These are phyloP conservation scores for Ericerus pela DNA, from an alignment of 1,140 invertebrate genomes.

Conservation along the genomic window DNA sequence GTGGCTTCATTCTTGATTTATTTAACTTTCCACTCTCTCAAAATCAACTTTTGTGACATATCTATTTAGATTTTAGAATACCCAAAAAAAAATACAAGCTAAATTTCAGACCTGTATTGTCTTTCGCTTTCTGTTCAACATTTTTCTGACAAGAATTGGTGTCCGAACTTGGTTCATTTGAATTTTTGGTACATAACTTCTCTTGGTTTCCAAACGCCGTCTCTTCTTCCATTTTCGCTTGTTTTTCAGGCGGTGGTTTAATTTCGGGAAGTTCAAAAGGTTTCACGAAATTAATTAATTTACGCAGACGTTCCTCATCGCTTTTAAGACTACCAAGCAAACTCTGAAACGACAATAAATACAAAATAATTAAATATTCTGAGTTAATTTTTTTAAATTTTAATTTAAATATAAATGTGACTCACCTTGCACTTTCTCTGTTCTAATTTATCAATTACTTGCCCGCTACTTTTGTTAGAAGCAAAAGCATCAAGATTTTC, in stretches of 20 bases:
- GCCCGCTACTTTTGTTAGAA: constrained; percentile 39
- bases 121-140: no score
- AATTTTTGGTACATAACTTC: neutral
- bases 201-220: neutral
- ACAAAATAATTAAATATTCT: neutral
- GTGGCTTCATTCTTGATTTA: no score
- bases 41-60: no score
- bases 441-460: constrained; percentile 33
- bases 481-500: constrained; percentile 58
- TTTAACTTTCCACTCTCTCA: no score
- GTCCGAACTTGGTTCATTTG: neutral
- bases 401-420: constrained; percentile 5
- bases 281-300: constrained; percentile 60
- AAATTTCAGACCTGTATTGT: no score
- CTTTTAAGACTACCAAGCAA: constrained; percentile 36
- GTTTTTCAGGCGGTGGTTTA: constrained; percentile 20
- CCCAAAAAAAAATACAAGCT: no score
- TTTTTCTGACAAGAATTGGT: no score
- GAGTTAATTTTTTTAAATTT: neutral
- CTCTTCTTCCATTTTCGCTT: neutral
- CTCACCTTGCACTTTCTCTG: constrained; percentile 38
- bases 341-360: constrained; percentile 6
- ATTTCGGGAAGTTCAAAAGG: constrained; percentile 49
- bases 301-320: constrained; percentile 50
- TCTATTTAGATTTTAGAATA: no score